These are phyloP conservation scores for Platyscapa corneri DNA, from an alignment of 1,140 invertebrate species.

Conservation along the genomic window DNA sequence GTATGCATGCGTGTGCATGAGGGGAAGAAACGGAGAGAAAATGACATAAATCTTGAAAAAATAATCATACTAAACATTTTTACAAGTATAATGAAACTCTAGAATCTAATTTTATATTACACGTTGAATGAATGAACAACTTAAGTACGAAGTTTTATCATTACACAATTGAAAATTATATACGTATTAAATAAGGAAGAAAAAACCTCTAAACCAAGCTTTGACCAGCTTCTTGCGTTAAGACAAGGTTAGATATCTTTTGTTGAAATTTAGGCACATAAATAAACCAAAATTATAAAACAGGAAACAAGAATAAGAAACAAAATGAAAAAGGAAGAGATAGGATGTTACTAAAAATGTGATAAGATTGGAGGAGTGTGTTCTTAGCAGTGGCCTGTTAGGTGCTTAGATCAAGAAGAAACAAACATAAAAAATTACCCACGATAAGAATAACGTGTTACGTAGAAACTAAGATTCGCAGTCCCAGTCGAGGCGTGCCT, in stretches of 20 bases:
- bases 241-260: constrained; percentile 35
- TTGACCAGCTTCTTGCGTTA: constrained; percentile 44
- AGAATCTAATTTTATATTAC: constrained; percentile 52
- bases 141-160: constrained; percentile 25
- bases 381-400: constrained; percentile 74
- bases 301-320: constrained; percentile 9
- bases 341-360: constrained; percentile 67
- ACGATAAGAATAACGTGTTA: constrained; percentile 62
- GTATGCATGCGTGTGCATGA: neutral
- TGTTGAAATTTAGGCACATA: constrained; percentile 44
- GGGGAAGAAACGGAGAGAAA: neutral
- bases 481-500: constrained; percentile 73
- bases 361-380: constrained; percentile 71
- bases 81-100: constrained; percentile 26
- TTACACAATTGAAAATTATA: constrained; percentile 41
- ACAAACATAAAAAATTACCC: constrained; percentile 57
- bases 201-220: constrained; percentile 35
- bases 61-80: constrained; percentile 35
- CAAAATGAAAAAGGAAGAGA: constrained; percentile 56
- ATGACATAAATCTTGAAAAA: neutral
- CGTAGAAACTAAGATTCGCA: constrained; percentile 62
- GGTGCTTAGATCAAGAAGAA: constrained; percentile 68
- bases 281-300: neutral
- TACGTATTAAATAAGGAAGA: constrained; percentile 31
- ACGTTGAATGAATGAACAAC: constrained; percentile 15